Evolutionary conservation across 1,140 invertebrate species (phyloP), one percentile per base, ranked within the genome.

Genomic region (Adelges cooleyi): DNA sequence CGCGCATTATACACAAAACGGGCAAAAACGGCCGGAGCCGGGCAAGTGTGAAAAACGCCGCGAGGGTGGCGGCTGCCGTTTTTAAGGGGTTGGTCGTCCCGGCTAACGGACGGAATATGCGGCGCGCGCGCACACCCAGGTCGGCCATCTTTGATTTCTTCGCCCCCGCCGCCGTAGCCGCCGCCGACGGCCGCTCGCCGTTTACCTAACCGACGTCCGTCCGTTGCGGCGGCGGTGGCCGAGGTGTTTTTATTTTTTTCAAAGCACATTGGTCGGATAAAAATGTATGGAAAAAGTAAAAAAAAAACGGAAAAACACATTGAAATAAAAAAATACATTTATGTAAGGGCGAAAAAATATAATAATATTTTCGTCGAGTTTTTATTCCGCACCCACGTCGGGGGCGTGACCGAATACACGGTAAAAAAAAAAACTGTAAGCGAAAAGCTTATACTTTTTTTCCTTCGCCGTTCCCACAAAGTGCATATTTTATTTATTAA

Each of bases 81-180:
- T n/a, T 33, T 33, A 33, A 33, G 29, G 29, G 29, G 29, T 11
- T 33, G 29, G 29, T 33, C 29, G 29, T 33, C 29, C 29, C 29
- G 11, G 29, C 11, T 6, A 33, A 18, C n/a, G 38, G 3, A 3
- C 15, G 36, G 15, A 15, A n/a, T n/a, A 20, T 20, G 18, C 8
- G 20, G 20, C 52, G 54, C 54, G 54, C 27, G 54, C 38, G 53
- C 38, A 22, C 1, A 1, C n/a, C 3, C 20, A 1, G 20, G 54
- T 17, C 54, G 54, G 54, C 54, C 54, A 59, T 59, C 38, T 59
- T 59, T 59, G 54, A 59, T 59, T 44, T 17, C 38, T 44, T 56
- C 53, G 53, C 36, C 36, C 38, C 22, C 52, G 33, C 52, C 10
- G 29, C 5, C 29, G n/a, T n/a, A n/a, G n/a, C n/a, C n/a, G n/a